Evolutionary conservation across 1,140 invertebrate genomes (phyloP).

Genomic region (Venustaconcha ellipsiformis): DNA sequence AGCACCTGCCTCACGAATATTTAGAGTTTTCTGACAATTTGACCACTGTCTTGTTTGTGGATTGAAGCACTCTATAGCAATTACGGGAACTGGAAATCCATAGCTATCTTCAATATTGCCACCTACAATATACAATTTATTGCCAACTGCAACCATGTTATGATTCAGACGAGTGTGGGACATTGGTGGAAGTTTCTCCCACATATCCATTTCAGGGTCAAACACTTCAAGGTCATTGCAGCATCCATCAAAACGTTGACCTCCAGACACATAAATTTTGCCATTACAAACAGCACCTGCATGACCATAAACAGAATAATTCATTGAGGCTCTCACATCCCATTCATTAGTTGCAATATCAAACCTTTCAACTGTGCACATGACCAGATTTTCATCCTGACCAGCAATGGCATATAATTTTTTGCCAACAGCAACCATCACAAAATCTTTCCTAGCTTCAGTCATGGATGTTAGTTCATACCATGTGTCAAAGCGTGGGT

Average conservation of each 20-base stretch:
- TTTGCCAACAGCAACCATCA: constrained; percentile 54
- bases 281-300: constrained; percentile 58
- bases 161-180: constrained; percentile 60
- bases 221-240: constrained; percentile 58
- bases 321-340: constrained; percentile 59
- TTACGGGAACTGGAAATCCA: constrained; percentile 62
- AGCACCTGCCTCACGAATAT: constrained; percentile 64
- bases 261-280: constrained; percentile 62
- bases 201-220: constrained; percentile 50
- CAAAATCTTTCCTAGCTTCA: constrained; percentile 68
- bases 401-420: constrained; percentile 64
- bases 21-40: constrained; percentile 53
- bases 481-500: constrained; percentile 67
- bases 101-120: constrained; percentile 65
- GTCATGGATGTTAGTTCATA: constrained; percentile 67
- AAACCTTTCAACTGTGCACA: constrained; percentile 65
- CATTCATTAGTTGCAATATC: constrained; percentile 63
- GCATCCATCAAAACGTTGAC: constrained; percentile 62
- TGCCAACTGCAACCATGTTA: constrained; percentile 58
- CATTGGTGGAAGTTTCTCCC: constrained; percentile 61
- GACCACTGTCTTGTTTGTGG: constrained; percentile 61
- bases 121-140: constrained; percentile 60
- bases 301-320: constrained; percentile 62
- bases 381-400: constrained; percentile 67
- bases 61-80: constrained; percentile 58